phyloP scores from a whole-genome alignment of 2,797 vertebrate species.

The Neosilurus mollespiculum region DNA sequence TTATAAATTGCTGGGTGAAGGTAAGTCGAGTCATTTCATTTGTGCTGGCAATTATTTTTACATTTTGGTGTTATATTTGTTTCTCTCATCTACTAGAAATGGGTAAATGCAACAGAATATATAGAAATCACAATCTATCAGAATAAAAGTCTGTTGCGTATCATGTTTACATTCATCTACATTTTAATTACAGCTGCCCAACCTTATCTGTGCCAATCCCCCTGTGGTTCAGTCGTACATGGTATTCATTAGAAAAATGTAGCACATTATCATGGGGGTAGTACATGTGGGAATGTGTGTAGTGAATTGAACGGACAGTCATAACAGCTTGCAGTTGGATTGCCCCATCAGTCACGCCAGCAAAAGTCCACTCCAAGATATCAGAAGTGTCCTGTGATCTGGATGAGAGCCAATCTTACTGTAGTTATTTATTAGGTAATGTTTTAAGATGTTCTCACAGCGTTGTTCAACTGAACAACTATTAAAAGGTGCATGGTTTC shows the following conservation, averaged over 20 bases:
- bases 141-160: not conserved
- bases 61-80: not conserved
- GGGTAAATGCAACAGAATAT: not conserved
- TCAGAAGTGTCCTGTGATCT: not conserved
- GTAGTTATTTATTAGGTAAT: not conserved
- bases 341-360: not conserved
- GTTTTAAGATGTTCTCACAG: not conserved
- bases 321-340: not conserved
- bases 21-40: not conserved
- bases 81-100: not conserved
- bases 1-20: not conserved
- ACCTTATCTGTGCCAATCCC: not conserved
- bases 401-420: not conserved
- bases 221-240: not conserved
- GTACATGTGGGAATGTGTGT: not conserved
- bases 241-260: not conserved
- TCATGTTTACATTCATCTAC: not conserved
- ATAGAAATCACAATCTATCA: not conserved
- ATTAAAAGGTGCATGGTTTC: not conserved
- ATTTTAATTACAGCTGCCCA: slow-evolving; percentile 18
- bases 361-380: not conserved
- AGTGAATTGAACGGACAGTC: not conserved
- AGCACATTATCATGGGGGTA: not conserved
- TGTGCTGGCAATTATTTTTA: not conserved
- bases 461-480: not conserved